A percentile compares a stretch with the other conserved stretches of the same genome.
Conservation (phyloP, 1,140 invertebrate genomes). For the Saccostrea glomerata region DNA sequence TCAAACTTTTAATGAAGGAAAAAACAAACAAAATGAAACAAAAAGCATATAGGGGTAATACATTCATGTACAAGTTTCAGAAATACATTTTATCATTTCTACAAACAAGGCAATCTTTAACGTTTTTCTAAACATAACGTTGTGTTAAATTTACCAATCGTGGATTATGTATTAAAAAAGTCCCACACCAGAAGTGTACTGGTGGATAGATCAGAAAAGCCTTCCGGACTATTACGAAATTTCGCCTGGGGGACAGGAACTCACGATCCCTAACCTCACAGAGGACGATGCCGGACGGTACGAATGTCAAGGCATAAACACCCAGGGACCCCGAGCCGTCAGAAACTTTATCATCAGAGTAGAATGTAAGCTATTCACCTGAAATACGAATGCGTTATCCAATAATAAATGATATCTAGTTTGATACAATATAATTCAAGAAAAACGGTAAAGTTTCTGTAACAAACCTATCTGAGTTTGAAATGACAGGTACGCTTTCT, state of each 20-base stretch:
- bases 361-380: conserved; percentile 68
- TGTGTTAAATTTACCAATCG: too few relatives aligned
- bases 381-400: too few relatives aligned
- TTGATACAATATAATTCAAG: too few relatives aligned
- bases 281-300: conserved; percentile 72
- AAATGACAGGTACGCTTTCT: too few relatives aligned
- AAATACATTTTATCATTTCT: too few relatives aligned
- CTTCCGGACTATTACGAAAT: conserved; percentile 59
- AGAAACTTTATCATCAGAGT: conserved; percentile 67
- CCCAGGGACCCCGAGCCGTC: conserved; percentile 57
- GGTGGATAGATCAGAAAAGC: conserved; percentile 60
- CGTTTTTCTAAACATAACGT: neutral
- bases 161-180: conserved; percentile 43
- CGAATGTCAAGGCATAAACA: conserved; percentile 74
- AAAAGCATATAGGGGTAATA: too few relatives aligned
- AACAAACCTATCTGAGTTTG: too few relatives aligned
- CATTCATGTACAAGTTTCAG: too few relatives aligned
- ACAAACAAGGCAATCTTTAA: neutral
- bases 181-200: conserved; percentile 74
- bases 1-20: too few relatives aligned
- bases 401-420: too few relatives aligned
- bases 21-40: too few relatives aligned
- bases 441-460: too few relatives aligned
- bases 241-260: conserved; percentile 73
- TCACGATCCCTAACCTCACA: conserved; percentile 67